Percentiles rank a stretch among this genome's conserved stretches.
Conservation (phyloP, 1,140 invertebrate genomes). For the Alviniconcha marisindica region DNA sequence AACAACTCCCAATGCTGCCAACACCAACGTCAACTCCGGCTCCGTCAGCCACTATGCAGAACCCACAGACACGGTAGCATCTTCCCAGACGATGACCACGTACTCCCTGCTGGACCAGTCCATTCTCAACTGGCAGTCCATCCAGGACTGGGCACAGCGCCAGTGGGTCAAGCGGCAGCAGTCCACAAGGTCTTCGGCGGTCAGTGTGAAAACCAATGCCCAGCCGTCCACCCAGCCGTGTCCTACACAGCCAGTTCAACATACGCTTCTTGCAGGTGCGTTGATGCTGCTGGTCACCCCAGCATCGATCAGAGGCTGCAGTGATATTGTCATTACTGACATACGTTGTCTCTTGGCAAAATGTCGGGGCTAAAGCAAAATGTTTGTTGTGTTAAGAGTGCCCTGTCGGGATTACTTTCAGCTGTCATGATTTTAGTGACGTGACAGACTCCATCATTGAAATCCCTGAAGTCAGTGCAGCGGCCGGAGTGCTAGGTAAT, state of each 20-base stretch:
- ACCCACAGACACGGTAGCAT: conserved; percentile 34
- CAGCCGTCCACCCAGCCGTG: conserved; percentile 26
- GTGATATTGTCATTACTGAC: too few relatives aligned
- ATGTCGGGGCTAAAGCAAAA: too few relatives aligned
- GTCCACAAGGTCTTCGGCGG: conserved; percentile 50
- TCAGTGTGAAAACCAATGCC: conserved; percentile 53
- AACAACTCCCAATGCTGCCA: background rate
- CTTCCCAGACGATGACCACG: conserved; percentile 57
- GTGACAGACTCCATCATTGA: too few relatives aligned
- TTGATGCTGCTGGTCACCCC: too few relatives aligned
- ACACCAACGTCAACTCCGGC: background rate
- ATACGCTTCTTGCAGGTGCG: conserved; percentile 47
- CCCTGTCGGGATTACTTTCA: too few relatives aligned
- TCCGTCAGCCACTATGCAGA: background rate
- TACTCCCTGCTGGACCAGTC: conserved; percentile 74
- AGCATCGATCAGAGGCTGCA: too few relatives aligned
- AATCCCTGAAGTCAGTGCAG: too few relatives aligned
- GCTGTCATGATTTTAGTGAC: too few relatives aligned
- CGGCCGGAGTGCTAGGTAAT: too few relatives aligned
- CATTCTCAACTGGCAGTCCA: conserved; percentile 73
- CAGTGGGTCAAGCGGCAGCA: conserved; percentile 73
- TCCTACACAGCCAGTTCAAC: conserved; percentile 44
- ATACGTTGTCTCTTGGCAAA: too few relatives aligned
- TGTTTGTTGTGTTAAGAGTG: too few relatives aligned
- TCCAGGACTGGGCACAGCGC: conserved; percentile 75